Conservation (phyloP, 37 sponge, comb jelly and placozoan species). For the Crambe crambe region DNA sequence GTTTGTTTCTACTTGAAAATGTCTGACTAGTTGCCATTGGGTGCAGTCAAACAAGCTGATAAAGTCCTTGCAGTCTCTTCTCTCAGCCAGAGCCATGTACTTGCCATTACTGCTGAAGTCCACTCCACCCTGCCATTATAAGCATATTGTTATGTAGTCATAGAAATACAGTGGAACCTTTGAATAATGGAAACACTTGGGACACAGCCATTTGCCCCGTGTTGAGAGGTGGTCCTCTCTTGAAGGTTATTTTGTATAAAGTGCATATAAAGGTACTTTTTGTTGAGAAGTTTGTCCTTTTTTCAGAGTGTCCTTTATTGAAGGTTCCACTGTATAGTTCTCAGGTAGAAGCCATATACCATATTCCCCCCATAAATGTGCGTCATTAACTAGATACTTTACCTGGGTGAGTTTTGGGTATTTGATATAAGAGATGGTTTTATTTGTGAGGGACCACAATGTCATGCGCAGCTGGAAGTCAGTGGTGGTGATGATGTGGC, state of each 20-base stretch:
- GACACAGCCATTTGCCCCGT: neutral
- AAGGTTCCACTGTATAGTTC: no score
- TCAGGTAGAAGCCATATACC: neutral
- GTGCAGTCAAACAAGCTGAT: slow-evolving; percentile 86
- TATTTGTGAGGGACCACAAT: slow-evolving; percentile 93
- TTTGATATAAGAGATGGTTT: slow-evolving; percentile 93
- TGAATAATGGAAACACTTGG: no score
- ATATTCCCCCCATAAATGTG: neutral
- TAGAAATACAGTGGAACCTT: no score
- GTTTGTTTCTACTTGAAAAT: slow-evolving; percentile 87
- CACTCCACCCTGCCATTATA: slow-evolving; percentile 30
- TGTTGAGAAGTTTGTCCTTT: no score
- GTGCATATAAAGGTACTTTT: no score
- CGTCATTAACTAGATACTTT: neutral
- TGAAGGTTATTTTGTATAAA: no score
- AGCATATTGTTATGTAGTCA: neutral
- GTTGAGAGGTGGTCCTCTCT: no score
- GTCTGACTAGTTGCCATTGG: slow-evolving; percentile 75
- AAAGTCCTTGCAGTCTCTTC: slow-evolving; percentile 90
- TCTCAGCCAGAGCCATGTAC: slow-evolving; percentile 90
- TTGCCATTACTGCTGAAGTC: slow-evolving; percentile 81
- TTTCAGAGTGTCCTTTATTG: no score
- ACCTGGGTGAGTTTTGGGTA: slow-evolving; percentile 80
- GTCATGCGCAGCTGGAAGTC: slow-evolving; percentile 92
- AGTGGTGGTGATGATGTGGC: slow-evolving; percentile 90